Percentiles rank a stretch among this genome's conserved stretches.
These are phyloP conservation scores for Paedocypris sp. DNA, from an alignment of 2,113 vertebrate species.

Conservation along the genomic window DNA sequence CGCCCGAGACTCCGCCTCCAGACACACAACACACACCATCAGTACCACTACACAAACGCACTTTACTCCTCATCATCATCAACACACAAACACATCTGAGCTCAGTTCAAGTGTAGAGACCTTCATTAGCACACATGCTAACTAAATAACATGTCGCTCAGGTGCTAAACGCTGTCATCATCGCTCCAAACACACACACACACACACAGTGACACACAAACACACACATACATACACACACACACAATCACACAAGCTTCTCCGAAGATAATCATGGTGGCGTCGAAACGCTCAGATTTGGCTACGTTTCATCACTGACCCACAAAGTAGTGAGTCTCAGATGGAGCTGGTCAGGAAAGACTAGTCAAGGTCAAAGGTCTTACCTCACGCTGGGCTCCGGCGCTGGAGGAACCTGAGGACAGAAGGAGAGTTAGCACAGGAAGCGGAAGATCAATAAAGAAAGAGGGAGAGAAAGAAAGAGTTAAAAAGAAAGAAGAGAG, in stretches of 20 bases:
- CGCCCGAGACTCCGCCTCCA: background rate
- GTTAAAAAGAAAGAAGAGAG: background rate
- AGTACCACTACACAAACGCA: background rate
- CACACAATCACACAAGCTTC: conserved; percentile 52
- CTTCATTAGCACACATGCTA: conserved; percentile 55
- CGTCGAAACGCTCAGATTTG: conserved; percentile 75
- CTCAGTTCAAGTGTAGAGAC: conserved; percentile 95
- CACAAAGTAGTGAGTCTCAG: conserved; percentile 67
- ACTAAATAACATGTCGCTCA: conserved; percentile 51
- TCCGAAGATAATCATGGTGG: conserved; percentile 53
- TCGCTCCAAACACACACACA: conserved; percentile 56
- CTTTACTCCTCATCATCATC: background rate
- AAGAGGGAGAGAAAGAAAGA: background rate
- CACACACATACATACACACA: background rate
- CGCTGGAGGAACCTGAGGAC: background rate
- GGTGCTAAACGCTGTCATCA: conserved; percentile 65
- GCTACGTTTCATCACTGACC: conserved; percentile 81
- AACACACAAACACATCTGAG: too few relatives aligned
- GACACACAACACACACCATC: background rate
- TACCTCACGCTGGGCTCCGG: conserved; percentile 45
- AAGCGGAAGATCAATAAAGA: background rate
- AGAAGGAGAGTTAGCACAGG: background rate
- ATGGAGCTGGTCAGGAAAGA: conserved; percentile 30
- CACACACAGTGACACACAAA: background rate
- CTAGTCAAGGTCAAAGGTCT: conserved; percentile 15